Conservation (phyloP, 2,797 vertebrate species). For the Characodon lateralis region DNA sequence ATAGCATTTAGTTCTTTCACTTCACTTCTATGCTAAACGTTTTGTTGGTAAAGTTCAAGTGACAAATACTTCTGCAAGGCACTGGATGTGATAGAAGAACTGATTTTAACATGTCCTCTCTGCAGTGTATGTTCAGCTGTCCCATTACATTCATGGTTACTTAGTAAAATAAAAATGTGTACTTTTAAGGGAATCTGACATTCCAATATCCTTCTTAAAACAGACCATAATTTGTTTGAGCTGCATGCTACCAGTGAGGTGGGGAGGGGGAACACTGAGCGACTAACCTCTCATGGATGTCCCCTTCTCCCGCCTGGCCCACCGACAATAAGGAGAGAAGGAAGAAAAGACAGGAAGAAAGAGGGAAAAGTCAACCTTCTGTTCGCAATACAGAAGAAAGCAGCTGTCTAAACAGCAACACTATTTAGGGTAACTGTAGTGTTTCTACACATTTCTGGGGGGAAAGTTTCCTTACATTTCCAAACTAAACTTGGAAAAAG, state of each 20-base stretch:
- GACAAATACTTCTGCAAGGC: background rate
- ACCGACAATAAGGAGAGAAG: slow-evolving; percentile 71
- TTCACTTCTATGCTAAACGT: background rate
- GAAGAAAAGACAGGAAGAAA: slow-evolving; percentile 35
- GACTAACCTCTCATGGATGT: slow-evolving; percentile 97
- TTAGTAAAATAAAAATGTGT: background rate
- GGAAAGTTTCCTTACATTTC: background rate
- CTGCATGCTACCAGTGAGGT: background rate
- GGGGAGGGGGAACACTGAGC: slow-evolving; percentile 55
- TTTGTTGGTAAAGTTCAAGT: background rate
- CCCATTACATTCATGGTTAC: background rate
- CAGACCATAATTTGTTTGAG: background rate
- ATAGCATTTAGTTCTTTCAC: background rate
- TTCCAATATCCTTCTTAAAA: background rate
- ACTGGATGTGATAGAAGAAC: no score
- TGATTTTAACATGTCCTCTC: no score
- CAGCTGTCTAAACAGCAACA: background rate
- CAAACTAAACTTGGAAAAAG: background rate
- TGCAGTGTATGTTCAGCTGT: background rate
- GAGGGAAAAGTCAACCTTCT: slow-evolving; percentile 34
- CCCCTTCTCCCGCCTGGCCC: slow-evolving; percentile 93
- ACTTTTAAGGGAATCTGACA: background rate
- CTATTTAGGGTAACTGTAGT: background rate
- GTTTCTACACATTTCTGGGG: background rate
- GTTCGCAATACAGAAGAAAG: slow-evolving; percentile 19